Evolutionary conservation across 2,113 vertebrate genomes (phyloP).

Genomic region (Aegypius monachus): DNA sequence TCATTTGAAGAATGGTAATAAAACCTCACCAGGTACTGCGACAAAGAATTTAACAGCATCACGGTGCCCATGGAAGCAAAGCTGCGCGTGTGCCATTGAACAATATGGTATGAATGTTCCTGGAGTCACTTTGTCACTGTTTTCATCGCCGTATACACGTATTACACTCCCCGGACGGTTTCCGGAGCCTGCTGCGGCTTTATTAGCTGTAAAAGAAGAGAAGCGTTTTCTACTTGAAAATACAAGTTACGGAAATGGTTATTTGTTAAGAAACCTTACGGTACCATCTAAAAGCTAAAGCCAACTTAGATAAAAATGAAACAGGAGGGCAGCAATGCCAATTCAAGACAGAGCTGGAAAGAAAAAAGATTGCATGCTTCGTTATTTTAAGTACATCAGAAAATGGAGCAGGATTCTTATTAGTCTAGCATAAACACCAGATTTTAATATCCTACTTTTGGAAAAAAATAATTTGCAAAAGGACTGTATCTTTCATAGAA

Average conservation of each 20-base stretch:
- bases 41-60: conserved; percentile 98
- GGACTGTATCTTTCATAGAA: neutral
- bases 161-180: conserved; percentile 86
- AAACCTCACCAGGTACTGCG: conserved; percentile 87
- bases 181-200: conserved; percentile 76
- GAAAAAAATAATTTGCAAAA: conserved; percentile 6
- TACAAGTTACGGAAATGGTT: neutral
- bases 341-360: conserved; percentile 79
- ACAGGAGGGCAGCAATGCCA: conserved; percentile 74
- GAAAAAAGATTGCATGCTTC: conserved; percentile 77
- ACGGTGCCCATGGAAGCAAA: conserved; percentile 96
- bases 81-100: conserved; percentile 96
- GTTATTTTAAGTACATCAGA: conserved; percentile 73
- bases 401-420: conserved; percentile 80
- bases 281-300: conserved; percentile 79
- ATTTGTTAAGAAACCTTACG: conserved; percentile 70
- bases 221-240: conserved; percentile 53
- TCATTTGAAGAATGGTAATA: neutral
- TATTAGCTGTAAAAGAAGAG: conserved; percentile 77
- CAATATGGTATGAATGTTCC: conserved; percentile 94
- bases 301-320: conserved; percentile 72
- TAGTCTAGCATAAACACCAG: conserved; percentile 75
- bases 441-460: conserved; percentile 47
- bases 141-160: conserved; percentile 92
- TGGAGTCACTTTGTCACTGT: conserved; percentile 91